A percentile compares a stretch with the other conserved stretches of the same genome.
Conservation (phyloP, 1,140 invertebrate species). For the Drosophila bocqueti region DNA sequence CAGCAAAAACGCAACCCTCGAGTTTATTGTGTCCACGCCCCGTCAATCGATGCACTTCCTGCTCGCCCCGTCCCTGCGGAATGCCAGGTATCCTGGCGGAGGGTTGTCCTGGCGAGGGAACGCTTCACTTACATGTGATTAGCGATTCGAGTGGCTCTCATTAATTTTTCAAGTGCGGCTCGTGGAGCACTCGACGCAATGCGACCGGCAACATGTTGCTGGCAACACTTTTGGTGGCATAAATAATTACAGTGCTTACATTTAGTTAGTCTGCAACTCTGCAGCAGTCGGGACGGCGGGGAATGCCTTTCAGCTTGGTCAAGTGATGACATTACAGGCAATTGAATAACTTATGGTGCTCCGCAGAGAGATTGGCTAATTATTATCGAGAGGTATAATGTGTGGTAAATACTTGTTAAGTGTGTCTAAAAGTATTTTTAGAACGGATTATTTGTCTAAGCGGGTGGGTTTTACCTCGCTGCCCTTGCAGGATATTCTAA, state of each 20-base stretch:
- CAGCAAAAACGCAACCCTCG: conserved; percentile 62
- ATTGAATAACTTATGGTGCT: conserved; percentile 19
- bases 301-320: background rate
- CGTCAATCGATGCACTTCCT: conserved; percentile 38
- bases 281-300: background rate
- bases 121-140: conserved; percentile 77
- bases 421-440: background rate
- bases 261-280: conserved; percentile 21
- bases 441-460: no score
- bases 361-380: background rate
- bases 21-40: conserved; percentile 33
- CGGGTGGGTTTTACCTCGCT: no score
- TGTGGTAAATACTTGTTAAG: background rate
- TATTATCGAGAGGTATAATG: background rate
- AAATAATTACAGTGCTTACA: conserved; percentile 38
- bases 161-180: conserved; percentile 80
- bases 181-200: conserved; percentile 49
- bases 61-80: conserved; percentile 1
- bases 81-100: conserved; percentile 27
- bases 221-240: conserved; percentile 43
- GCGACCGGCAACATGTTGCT: conserved; percentile 62
- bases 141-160: conserved; percentile 77
- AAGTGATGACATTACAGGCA: conserved; percentile 14
- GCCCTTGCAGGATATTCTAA: no score
- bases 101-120: conserved; percentile 24